Conservation (phyloP, 2,113 vertebrate species). For the Sminthopsis crassicaudata region DNA sequence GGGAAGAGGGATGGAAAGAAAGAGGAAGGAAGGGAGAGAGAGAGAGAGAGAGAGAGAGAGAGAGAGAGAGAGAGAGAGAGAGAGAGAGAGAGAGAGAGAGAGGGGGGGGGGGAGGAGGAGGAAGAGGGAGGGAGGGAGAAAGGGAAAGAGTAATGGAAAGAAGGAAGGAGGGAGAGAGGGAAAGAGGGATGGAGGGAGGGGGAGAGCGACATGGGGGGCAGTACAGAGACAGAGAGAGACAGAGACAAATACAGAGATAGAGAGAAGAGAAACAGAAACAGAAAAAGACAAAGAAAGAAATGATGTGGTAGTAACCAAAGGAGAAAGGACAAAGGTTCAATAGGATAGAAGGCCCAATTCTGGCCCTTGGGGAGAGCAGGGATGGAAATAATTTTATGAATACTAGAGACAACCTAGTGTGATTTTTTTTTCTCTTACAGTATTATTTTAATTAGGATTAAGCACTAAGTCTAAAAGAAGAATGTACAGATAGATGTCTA, state of each 20-base stretch:
- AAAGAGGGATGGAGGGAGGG: background rate
- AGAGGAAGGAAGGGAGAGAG: too few species aligned
- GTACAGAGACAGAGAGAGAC: background rate
- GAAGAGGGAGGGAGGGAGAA: too few species aligned
- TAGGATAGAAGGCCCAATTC: background rate
- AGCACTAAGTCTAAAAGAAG: background rate
- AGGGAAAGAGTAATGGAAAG: background rate
- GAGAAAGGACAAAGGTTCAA: background rate
- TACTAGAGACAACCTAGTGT: background rate
- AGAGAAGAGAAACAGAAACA: background rate
- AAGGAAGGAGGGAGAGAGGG: background rate
- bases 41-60: background rate
- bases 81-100: background rate
- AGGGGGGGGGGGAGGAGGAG: too few species aligned
- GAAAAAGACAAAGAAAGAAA: too few species aligned
- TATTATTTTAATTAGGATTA: background rate
- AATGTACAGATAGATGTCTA: background rate
- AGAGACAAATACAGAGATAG: background rate
- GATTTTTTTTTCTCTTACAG: background rate
- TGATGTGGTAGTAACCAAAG: background rate
- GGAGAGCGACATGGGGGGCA: too few species aligned
- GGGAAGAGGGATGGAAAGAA: too few species aligned
- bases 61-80: background rate
- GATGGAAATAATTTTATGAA: background rate
- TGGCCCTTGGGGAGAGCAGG: background rate